Evolutionary conservation across 1,140 invertebrate species (phyloP).

Genomic region (Zaprionus vittiger): DNA sequence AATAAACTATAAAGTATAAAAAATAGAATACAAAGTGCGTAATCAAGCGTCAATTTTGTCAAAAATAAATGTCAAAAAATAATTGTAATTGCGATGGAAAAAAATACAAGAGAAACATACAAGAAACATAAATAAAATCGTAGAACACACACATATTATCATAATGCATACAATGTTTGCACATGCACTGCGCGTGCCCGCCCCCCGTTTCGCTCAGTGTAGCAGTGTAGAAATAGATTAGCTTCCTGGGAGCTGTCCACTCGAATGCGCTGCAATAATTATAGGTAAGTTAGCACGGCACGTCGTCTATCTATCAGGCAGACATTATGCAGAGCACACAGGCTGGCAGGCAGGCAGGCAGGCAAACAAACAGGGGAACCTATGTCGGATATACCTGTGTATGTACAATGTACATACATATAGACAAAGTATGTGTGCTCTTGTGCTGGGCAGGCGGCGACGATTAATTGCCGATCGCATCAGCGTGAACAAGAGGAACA

Average conservation of each 20-base stretch:
- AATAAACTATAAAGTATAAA: neutral
- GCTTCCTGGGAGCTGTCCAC: conserved; percentile 27
- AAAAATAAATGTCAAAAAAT: neutral
- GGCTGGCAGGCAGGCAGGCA: neutral
- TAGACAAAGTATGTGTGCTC: neutral
- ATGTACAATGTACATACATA: neutral
- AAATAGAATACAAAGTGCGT: neutral
- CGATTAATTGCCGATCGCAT: conserved; percentile 42
- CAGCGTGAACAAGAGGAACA: conserved; percentile 11
- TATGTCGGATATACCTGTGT: conserved; percentile 11
- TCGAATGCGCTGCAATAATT: conserved; percentile 19
- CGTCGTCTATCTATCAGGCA: neutral
- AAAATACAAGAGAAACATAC: neutral
- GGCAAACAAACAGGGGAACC: neutral
- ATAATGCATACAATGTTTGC: conserved; percentile 9
- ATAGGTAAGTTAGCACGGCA: conserved; percentile 7
- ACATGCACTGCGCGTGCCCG: neutral
- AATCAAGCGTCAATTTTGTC: neutral
- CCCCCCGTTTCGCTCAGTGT: neutral
- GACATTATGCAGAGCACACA: conserved; percentile 3
- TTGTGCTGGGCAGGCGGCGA: conserved; percentile 5
- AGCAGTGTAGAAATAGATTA: conserved; percentile 21
- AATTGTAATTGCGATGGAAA: neutral
- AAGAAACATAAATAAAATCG: neutral
- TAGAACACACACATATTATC: neutral